Base-by-base conservation (phyloP, 1,140 invertebrate species). In the Odontomachus brunneus region DNA sequence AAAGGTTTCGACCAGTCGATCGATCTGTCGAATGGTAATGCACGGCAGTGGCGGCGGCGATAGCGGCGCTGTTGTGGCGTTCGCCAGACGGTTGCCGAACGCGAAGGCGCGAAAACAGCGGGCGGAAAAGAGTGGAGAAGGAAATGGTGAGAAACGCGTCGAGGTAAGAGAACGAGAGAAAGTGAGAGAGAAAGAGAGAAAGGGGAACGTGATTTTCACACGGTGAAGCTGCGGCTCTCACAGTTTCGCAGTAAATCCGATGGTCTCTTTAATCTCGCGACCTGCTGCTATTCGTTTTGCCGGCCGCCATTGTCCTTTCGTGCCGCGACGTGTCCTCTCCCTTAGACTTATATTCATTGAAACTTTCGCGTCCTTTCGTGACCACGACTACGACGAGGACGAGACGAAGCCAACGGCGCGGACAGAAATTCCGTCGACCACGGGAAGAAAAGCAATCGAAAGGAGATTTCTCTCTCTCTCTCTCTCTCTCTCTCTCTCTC, bases 261-360 rank as follows among this genome's bases (percentile, higher is more conserved):
- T 55, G 82, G 67, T 55, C 84, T 80, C 84, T 88, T 89, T 89
- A 89, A 89, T 89, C 84, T 86, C 81, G 72, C 85, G 83, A 82
- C 82, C 82, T 82, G 69, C 59, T 85, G 44, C 84, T 66, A 86
- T 88, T 86, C 82, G 86, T 86, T 88, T 86, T 51, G 62, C 75
- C 38, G 38, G 17, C 33, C 29, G 33, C 44, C 75, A 44, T 71
- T 33, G 44, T 29, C 75, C 65, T 51, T 33, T 14, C 63, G 75
- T 19, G 62, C 49, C 60, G 49, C 9, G 38, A 44, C 38, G 9
- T 44, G 9, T 55, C 15, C 29, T 38, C 29, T 59, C 33, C 24
- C 33, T 59, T 19, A 51, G 51, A 80, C 51, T 80, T 44, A 3
- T 80, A 80, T 80, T 53, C 83, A 71, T 48, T 59, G 55, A 60